phyloP scores from a whole-genome alignment of 2,797 vertebrate genomes.

The Masticophis lateralis region DNA sequence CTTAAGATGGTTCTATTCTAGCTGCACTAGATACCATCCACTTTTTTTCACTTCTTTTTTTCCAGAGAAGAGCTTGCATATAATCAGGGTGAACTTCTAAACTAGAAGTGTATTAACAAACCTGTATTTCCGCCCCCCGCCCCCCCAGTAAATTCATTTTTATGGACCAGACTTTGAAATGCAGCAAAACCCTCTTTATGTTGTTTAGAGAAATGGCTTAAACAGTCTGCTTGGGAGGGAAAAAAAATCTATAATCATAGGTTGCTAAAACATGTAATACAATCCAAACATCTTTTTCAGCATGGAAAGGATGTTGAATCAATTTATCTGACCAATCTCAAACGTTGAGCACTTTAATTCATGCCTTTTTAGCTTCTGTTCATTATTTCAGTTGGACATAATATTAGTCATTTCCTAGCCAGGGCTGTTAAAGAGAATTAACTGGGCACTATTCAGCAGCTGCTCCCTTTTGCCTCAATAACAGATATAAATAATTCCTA shows the following conservation, averaged over 20 bases:
- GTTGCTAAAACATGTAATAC: constrained; percentile 4
- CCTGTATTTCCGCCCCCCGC: not conserved
- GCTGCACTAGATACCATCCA: not conserved
- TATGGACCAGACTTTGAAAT: constrained; percentile 12
- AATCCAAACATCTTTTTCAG: constrained; percentile 40
- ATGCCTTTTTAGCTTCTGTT: constrained; percentile 43
- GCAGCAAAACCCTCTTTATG: not conserved
- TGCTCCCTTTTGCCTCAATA: constrained; percentile 26
- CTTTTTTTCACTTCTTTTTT: too few relatives aligned
- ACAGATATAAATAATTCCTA: not conserved
- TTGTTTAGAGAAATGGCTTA: constrained; percentile 5
- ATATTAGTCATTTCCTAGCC: constrained; percentile 41
- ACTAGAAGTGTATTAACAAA: not conserved
- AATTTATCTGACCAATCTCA: constrained; percentile 41
- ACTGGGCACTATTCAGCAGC: constrained; percentile 42
- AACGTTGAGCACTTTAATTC: constrained; percentile 47
- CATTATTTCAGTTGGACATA: constrained; percentile 42
- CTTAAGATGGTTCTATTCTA: not conserved
- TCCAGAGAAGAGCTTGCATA: not conserved
- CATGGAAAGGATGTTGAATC: constrained; percentile 30
- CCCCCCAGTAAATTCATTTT: not conserved
- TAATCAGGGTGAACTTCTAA: not conserved
- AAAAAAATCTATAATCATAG: not conserved
- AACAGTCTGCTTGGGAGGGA: not conserved
- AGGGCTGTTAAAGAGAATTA: constrained; percentile 38